Conservation (phyloP, 2,888 invertebrate species). For the Brachylomia viminalis region DNA sequence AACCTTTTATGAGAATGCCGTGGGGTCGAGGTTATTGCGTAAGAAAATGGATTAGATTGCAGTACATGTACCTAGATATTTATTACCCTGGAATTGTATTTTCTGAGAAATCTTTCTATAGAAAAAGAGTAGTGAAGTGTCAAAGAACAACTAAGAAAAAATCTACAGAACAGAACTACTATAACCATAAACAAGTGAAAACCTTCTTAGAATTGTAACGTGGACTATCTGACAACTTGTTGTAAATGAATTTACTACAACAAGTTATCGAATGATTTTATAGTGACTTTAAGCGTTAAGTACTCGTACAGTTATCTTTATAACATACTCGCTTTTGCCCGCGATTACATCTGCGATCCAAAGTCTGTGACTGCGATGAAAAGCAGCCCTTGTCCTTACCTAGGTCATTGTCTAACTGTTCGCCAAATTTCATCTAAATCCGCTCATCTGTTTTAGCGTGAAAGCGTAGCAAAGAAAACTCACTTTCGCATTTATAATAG, state of each 20-base stretch:
- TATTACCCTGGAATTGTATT: not conserved
- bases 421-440: too few species aligned
- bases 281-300: not conserved
- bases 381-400: too few species aligned
- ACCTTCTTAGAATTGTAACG: not conserved
- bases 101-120: not conserved
- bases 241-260: not conserved
- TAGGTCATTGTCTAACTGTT: too few species aligned
- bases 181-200: not conserved
- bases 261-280: not conserved
- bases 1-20: conserved; percentile 47
- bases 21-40: conserved; percentile 27
- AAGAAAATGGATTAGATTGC: conserved; percentile 35
- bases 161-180: not conserved
- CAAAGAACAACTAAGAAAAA: not conserved
- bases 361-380: too few species aligned
- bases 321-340: not conserved
- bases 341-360: too few species aligned
- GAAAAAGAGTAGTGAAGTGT: not conserved
- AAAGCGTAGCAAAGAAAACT: too few species aligned
- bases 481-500: too few species aligned
- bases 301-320: not conserved
- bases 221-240: not conserved
- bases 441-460: too few species aligned
- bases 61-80: not conserved